Base-by-base conservation (phyloP, 2,797 vertebrate genomes). In the Darevskia mixta region DNA sequence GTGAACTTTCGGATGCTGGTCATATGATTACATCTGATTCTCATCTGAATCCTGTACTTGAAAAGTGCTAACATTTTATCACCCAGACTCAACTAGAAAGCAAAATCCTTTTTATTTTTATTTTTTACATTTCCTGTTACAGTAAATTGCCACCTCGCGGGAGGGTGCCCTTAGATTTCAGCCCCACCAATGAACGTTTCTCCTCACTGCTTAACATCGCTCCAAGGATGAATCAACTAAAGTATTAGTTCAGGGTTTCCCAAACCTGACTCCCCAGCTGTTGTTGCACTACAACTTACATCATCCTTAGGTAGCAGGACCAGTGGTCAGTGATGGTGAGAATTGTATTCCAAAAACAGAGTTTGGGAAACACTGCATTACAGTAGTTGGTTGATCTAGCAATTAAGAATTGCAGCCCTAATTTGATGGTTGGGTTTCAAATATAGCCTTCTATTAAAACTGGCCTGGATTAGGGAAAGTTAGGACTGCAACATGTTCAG, bases 11-110 rank as follows among this genome's bases (percentile, higher is more conserved):
- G 75, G 84, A 82, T 92, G 80, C 81, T 45, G 4, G 23, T 55
- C 61, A 41, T 83, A 79, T 18, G 17, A 35, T 67, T n/a, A 55
- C 1, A 87, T 27, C 77, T 49, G 66, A 58, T 25, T 0, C 45
- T 90, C 0, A 0, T 71, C 72, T 87, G 41, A 3, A 29, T 27
- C 71, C 45, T 77, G 67, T 8, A 43, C 5, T 17, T 45, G 27
- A 72, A 71, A 83, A 83, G 18, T 23, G 18, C 35, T 32, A 64
- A 43, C 23, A 29, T 77, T 9, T 45, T 73, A 38, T 78, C 83
- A 38, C 66, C 45, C 35, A 4, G 17, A 45, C 29, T 71, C 81
- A 69, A 20, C 7, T 64, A 71, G 27, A 71, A 84, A 61, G 35
- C 23, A 35, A 41, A 7, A 72, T 58, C 11, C 17, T 49, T 71